Evolutionary conservation across 1,140 invertebrate species (phyloP).

Genomic region (Temnothorax nylanderi): DNA sequence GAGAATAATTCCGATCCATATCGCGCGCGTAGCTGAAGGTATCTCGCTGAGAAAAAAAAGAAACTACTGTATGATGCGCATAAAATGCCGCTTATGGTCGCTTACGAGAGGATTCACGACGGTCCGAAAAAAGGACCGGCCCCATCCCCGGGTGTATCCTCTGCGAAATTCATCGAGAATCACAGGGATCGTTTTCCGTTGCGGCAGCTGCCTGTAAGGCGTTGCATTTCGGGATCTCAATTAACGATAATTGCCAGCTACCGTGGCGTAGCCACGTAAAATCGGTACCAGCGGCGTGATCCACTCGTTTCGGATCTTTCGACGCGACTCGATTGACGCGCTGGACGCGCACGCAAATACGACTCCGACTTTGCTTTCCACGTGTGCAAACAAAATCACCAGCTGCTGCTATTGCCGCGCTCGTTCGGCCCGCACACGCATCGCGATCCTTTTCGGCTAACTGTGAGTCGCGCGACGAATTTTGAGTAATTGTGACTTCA

Average conservation of each 20-base stretch:
- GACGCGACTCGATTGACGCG: slow-evolving; percentile 56
- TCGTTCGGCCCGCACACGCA: neutral
- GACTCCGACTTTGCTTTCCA: slow-evolving; percentile 25
- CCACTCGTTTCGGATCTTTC: slow-evolving; percentile 60
- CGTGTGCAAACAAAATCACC: slow-evolving; percentile 52
- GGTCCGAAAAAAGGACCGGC: neutral
- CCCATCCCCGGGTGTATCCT: neutral
- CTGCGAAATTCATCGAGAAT: slow-evolving; percentile 22
- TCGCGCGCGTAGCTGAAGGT: neutral
- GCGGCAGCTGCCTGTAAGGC: slow-evolving; percentile 67
- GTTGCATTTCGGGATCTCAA: slow-evolving; percentile 79
- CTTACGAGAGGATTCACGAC: slow-evolving; percentile 28
- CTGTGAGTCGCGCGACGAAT: slow-evolving; percentile 22
- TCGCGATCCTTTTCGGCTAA: neutral
- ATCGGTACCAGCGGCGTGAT: slow-evolving; percentile 60
- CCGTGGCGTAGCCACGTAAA: slow-evolving; percentile 60
- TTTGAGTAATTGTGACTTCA: neutral
- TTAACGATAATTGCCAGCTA: slow-evolving; percentile 83
- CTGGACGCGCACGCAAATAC: slow-evolving; percentile 46
- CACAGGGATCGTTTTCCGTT: slow-evolving; percentile 49
- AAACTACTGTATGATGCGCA: slow-evolving; percentile 47
- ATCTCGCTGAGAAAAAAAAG: neutral
- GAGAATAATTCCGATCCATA: neutral
- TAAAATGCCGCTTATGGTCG: slow-evolving; percentile 57
- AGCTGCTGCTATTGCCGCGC: slow-evolving; percentile 24